These are phyloP conservation scores for Lordiphosa collinella DNA, from an alignment of 1,140 invertebrate genomes.

Conservation along the genomic window DNA sequence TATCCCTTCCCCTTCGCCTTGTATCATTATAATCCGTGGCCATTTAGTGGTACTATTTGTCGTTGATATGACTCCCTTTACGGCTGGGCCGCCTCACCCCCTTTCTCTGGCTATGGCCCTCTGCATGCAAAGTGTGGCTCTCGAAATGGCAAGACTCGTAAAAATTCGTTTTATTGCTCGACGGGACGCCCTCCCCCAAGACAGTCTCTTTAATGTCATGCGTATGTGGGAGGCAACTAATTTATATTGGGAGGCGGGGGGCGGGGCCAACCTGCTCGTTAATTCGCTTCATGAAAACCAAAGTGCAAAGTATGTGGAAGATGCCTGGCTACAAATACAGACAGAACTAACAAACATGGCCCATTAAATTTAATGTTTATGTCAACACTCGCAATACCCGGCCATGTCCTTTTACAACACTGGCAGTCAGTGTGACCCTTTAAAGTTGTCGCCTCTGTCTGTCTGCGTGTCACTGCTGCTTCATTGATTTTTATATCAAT, in stretches of 20 bases:
- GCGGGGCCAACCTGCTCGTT: conserved; percentile 52
- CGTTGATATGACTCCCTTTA: conserved; percentile 71
- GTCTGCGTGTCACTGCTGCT: conserved; percentile 29
- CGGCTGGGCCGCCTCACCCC: conserved; percentile 23
- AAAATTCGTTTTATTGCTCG: conserved; percentile 75
- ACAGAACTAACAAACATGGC: conserved; percentile 29
- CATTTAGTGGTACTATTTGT: conserved; percentile 73
- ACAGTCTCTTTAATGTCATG: conserved; percentile 54
- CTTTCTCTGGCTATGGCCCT: conserved; percentile 19
- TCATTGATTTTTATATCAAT: conserved; percentile 78
- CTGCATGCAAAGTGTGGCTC: conserved; percentile 65
- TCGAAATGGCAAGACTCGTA: conserved; percentile 60
- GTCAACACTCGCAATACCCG: conserved; percentile 70
- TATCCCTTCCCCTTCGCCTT: conserved; percentile 3
- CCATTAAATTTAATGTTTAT: conserved; percentile 77
- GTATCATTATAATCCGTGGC: conserved; percentile 76
- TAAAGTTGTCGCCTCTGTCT: conserved; percentile 41
- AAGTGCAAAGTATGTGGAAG: conserved; percentile 62
- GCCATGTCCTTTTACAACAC: conserved; percentile 57
- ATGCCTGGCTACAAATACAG: conserved; percentile 9
- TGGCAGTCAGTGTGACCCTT: conserved; percentile 43
- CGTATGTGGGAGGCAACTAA: conserved; percentile 56
- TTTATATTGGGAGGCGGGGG: conserved; percentile 56
- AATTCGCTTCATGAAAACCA: conserved; percentile 74
- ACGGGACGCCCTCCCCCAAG: conserved; percentile 63